Base-by-base conservation (phyloP, 2,888 invertebrate genomes). In the Dasypolia templi region DNA sequence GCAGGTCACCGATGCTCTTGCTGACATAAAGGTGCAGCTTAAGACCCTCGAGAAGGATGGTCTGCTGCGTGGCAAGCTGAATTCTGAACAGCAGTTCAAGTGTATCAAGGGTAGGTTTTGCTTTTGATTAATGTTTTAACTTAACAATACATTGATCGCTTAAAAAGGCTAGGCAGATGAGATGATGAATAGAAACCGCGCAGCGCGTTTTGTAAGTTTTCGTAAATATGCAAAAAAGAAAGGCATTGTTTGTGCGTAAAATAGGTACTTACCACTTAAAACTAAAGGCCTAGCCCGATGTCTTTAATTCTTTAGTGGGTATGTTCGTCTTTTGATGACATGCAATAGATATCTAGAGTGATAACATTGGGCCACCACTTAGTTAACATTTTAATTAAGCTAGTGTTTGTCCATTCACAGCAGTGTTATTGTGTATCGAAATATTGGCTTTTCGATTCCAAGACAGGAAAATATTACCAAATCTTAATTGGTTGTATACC, bases 31-130 rank as follows among this genome's bases (percentile, higher is more conserved):
- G 85, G 93, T 96, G 19, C 98, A 99, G 92, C 92, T 99, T 49
- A 96, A 97, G 65, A 96, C 96, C 5, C 95, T 99, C 79, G 98
- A 99, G 93, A 95, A 96, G 19, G 97, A 97, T 67, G 98, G 98
- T 7, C 94, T 98, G 32, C 95, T 99, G 6, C 97, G 99, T 19
- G 99, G 99, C 39, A 96, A 94, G 81, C 94, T 99, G 12, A 97
- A 95, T 82, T 98, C 98, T 1, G 96, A 96, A 2, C 96, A 99
- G 87, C 99, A 99, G 93, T 97, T 97, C 85, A 94, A 96, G 55
- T 97, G 98, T 77, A 98, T 99, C 79, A 97, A 97, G 94, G 98
- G 98, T 97, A 77, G 42, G 66, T n/a, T 12, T 14, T 39, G 35
- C 1, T 64, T 53, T 55, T 35, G 29, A 46, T n/a, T 11, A 9